Base-by-base conservation (phyloP, 1,140 invertebrate species). In the Rhopalosiphum maidis region DNA sequence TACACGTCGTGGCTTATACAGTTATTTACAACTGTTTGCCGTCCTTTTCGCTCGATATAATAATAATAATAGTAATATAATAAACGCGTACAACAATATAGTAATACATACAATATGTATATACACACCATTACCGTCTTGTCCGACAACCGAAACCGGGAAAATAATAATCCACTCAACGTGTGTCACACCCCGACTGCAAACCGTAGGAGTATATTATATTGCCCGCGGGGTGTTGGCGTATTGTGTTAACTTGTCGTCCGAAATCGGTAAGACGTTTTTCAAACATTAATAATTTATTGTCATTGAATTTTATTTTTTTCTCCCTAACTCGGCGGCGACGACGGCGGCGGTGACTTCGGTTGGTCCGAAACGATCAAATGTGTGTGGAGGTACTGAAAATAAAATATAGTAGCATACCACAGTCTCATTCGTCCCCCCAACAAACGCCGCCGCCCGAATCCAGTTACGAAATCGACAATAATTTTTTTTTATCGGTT, bases 281-380 rank as follows among this genome's bases (percentile, higher is more conserved):
- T 77, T n/a, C 60, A 18, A n/a, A n/a, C 60, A 77, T 77, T 77
- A 77, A 77, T 77, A 77, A 77, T 77, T 77, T n/a, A 77, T 77
- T 77, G n/a, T 21, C 30, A 18, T 77, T 77, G 30, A 77, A 77
- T 77, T 77, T 77, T 77, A n/a, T 77, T n/a, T 77, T 21, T 77
- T n/a, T n/a, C 4, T n/a, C 60, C 11, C 25, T 30, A 2, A 5
- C 30, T n/a, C 4, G 30, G 15, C 30, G 60, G 60, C 15, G 0
- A 0, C 4, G 30, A 4, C 30, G 60, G 60, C 15, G 0, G 0
- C 7, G 54, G 23, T 0, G 0, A 0, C 7, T 60, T 68, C 25
- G 30, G 60, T 30, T 68, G 30, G 60, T n/a, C 9, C 60, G 30
- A 77, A 77, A n/a, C 30, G 60, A 68, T n/a, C 11, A 68, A 18